Percentiles rank a stretch among this genome's conserved stretches.
phyloP scores from a whole-genome alignment of 2,888 invertebrate genomes.

The Labia minor region DNA sequence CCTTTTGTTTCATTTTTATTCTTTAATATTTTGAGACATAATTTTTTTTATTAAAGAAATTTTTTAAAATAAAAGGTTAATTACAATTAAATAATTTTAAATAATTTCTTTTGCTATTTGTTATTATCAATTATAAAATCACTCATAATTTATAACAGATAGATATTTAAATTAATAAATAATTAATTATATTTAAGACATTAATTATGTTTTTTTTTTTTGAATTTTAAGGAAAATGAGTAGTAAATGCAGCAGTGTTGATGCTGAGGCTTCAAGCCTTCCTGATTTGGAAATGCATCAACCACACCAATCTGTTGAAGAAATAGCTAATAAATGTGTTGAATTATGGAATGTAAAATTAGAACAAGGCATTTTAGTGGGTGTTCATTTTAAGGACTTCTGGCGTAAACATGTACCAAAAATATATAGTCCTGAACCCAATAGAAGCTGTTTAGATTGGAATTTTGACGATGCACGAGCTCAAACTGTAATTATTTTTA shows the following conservation, averaged over 20 bases:
- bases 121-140: too few species aligned
- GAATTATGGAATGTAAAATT: constrained; percentile 51
- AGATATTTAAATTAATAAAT: neutral
- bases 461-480: constrained; percentile 63
- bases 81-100: constrained; percentile 22
- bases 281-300: constrained; percentile 36
- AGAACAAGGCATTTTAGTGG: constrained; percentile 45
- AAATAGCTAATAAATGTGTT: constrained; percentile 29
- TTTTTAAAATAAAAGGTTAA: neutral
- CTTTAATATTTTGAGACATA: too few species aligned
- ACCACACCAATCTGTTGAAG: constrained; percentile 31
- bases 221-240: constrained; percentile 30
- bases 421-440: constrained; percentile 58
- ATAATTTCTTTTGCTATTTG: neutral
- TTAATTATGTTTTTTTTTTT: constrained; percentile 14
- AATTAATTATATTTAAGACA: neutral
- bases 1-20: neutral
- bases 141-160: neutral
- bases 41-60: too few species aligned
- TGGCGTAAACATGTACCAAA: constrained; percentile 64
- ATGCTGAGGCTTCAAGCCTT: constrained; percentile 28
- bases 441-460: constrained; percentile 60
- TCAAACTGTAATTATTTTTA: constrained; percentile 30
- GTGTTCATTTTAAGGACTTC: constrained; percentile 54
- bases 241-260: constrained; percentile 28